Evolutionary conservation across 2,797 vertebrate genomes (phyloP), one percentile per base, ranked within the genome.

Genomic region (Lemur catta): DNA sequence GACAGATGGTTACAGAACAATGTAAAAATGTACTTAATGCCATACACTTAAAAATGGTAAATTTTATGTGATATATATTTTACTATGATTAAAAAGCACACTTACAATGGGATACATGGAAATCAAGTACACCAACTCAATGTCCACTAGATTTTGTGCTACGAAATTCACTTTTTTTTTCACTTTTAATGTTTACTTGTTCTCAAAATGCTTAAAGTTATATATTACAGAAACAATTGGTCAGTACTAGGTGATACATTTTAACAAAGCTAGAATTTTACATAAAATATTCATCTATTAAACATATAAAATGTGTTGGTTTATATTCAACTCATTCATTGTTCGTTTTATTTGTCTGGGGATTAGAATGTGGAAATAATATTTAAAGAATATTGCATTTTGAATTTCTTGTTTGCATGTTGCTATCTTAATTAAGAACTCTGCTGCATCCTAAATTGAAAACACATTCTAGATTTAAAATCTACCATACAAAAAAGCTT

Each of bases 391-490:
- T 67, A 92, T 78, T 94, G 18, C 30, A 91, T 84, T 87, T 93
- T 84, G 7, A 92, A 74, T 84, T 76, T 72, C 20, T 67, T 71
- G 85, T 81, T 95, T 92, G n/a, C 74, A 86, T 95, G 84, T 46
- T 92, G 33, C 33, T 35, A 46, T 87, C 52, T 65, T 94, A 93
- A 96, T 65, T 94, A 94, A 96, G 71, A 91, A 80, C n/a, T 85
- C 38, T 61, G 65, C 41, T 97, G 65, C 30, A 88, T 92, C 76
- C 80, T 93, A 59, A 93, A 93, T 91, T 86, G 50, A 95, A 91
- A 97, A 35, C 86, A 95, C 6, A 71, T 72, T 96, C n/a, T 67
- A 75, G 69, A 67, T 84, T 87, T 86, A 72, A 87, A 93, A 87
- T 24, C 80, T 81, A 72, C 28, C 86, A 4, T 59, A 14, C 50